Percentiles rank a stretch among this genome's conserved stretches.
Conservation (phyloP, 2,888 invertebrate genomes). For the Heliconius hortense region DNA sequence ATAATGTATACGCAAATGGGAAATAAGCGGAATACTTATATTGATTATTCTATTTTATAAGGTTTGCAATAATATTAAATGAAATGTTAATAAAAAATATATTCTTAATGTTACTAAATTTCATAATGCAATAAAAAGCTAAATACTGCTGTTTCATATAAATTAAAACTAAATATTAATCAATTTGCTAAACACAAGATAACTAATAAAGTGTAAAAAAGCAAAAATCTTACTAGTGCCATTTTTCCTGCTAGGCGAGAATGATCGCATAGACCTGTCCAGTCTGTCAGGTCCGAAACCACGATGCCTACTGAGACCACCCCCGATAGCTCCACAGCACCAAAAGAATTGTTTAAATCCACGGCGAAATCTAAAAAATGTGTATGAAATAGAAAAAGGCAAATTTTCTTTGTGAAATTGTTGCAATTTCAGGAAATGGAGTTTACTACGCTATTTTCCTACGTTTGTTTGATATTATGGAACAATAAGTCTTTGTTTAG, state of each 20-base stretch:
- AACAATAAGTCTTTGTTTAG: conserved; percentile 1
- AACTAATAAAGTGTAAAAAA: neutral
- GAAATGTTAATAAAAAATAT: neutral
- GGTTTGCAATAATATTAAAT: neutral
- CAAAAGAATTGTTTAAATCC: conserved; percentile 96
- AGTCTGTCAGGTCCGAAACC: conserved; percentile 89
- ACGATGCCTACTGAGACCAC: conserved; percentile 86
- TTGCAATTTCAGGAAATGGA: neutral
- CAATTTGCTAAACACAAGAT: neutral
- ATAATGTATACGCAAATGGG: neutral
- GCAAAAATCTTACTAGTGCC: conserved; percentile 65
- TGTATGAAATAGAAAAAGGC: neutral
- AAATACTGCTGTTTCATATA: neutral
- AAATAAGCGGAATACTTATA: neutral
- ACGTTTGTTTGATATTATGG: neutral
- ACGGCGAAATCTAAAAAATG: conserved; percentile 89
- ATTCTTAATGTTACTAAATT: neutral
- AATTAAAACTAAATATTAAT: conserved; percentile 8
- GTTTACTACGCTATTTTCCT: neutral
- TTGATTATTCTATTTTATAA: neutral
- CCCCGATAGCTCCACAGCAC: conserved; percentile 89
- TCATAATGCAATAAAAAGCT: conserved; percentile 6
- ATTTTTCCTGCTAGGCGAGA: conserved; percentile 78
- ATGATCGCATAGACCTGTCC: conserved; percentile 89
- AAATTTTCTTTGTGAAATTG: neutral